A percentile compares a stretch with the other conserved stretches of the same genome.
phyloP scores from a whole-genome alignment of 2,888 invertebrate genomes.

The Rhorus exstirpatorius region DNA sequence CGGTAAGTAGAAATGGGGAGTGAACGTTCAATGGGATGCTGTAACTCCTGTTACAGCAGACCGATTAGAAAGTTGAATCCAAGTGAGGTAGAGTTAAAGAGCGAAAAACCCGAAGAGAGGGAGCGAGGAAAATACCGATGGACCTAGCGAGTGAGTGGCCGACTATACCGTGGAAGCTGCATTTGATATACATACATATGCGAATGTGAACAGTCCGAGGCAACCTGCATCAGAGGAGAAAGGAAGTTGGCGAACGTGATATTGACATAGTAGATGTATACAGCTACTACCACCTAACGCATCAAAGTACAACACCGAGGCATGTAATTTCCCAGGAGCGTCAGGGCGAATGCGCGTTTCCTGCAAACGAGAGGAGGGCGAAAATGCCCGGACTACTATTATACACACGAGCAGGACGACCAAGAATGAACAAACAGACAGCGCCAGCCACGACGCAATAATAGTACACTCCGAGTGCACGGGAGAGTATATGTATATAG shows the following conservation, averaged over 20 bases:
- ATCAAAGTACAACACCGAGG: conserved; percentile 51
- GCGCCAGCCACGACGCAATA: conserved; percentile 14
- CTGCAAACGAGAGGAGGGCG: conserved; percentile 40
- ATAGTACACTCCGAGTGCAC: conserved; percentile 29
- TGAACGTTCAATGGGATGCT: conserved; percentile 38
- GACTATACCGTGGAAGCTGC: conserved; percentile 29
- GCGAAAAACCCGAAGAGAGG: neutral
- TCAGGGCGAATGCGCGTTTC: conserved; percentile 58
- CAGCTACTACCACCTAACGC: conserved; percentile 20
- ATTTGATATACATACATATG: conserved; percentile 18
- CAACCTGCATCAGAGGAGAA: conserved; percentile 24
- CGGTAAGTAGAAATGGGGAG: conserved; percentile 18
- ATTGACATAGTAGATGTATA: conserved; percentile 28
- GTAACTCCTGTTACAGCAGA: conserved; percentile 52
- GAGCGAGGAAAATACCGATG: conserved; percentile 20
- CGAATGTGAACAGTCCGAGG: conserved; percentile 16
- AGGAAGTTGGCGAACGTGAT: conserved; percentile 50
- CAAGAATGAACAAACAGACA: conserved; percentile 40
- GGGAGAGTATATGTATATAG: neutral
- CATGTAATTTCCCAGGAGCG: conserved; percentile 70
- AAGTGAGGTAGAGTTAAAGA: neutral
- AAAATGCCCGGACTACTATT: conserved; percentile 17
- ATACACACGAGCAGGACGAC: neutral
- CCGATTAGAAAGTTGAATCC: conserved; percentile 52
- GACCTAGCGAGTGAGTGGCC: conserved; percentile 24